Base-by-base conservation (phyloP, 2,113 vertebrate species). In the Paradoxurus hermaphroditus region DNA sequence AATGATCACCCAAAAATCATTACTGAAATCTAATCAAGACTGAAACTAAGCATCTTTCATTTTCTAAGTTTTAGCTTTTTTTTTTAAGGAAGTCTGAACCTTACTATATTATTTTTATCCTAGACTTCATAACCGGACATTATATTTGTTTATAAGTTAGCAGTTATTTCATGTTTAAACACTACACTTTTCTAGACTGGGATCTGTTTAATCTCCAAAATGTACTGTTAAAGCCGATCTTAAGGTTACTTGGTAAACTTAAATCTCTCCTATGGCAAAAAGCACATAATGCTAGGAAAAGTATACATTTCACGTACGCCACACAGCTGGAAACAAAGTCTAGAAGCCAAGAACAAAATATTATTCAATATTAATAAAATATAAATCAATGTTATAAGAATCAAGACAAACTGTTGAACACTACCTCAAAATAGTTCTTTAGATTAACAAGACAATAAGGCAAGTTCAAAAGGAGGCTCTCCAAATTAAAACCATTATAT, bases 231-330 rank as follows among this genome's bases (percentile, higher is more conserved):
- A 88, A 85, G 36, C 13, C 51, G 72, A 67, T 67, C 77, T 73
- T 88, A 84, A 84, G 63, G 85, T 77, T 84, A 96, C 34, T 46
- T 46, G 91, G 39, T 95, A 83, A 87, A 78, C 41, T 51, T 59
- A 90, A 97, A 90, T 86, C 29, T 82, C 81, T 81, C 36, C 86
- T 82, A n/a, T 46, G 59, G 86, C 59, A 77, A 78, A 87, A 95
- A 78, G 18, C 29, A 93, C 34, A 29, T 3, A 90, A 56, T 19
- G n/a, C 15, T 25, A 68, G 29, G 18, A 63, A 88, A 95, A 88
- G 12, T 77, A 59, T 8, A 46, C 23, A 90, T 75, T 95, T 68
- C 81, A 90, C 5, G 41, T 27, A 92, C 53, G 90, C 13, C 18
- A 51, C 19, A 63, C 63, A 86, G 68, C 29, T 46, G 25, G 29